phyloP scores from a whole-genome alignment of 2,888 invertebrate species.

The Molorchus minor region DNA sequence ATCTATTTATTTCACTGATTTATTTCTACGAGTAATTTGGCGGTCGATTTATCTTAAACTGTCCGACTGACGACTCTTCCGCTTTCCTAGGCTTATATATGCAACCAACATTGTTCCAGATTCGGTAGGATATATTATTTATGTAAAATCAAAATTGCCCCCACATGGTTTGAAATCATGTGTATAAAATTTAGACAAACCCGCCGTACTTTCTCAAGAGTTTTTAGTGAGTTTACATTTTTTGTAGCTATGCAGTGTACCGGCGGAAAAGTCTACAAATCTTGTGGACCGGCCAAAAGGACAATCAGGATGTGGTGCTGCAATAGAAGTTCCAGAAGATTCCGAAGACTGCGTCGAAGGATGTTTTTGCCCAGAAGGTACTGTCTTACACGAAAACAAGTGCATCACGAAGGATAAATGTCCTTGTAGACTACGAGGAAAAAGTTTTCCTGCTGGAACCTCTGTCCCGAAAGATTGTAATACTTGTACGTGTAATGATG shows the following conservation, averaged over 20 bases:
- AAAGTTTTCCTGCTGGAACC: conserved; percentile 75
- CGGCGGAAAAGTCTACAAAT: conserved; percentile 77
- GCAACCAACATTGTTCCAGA: no score
- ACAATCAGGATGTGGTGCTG: conserved; percentile 77
- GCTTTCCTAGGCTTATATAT: no score
- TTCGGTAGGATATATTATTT: no score
- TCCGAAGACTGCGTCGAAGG: conserved; percentile 80
- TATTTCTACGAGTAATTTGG: no score
- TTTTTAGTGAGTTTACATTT: no score
- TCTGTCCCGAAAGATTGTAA: conserved; percentile 84
- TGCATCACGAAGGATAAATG: conserved; percentile 79
- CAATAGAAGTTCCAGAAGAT: conserved; percentile 51
- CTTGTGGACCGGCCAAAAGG: conserved; percentile 76
- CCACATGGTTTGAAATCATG: no score
- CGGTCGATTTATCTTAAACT: no score
- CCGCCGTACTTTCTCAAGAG: no score
- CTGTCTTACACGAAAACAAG: conserved; percentile 76
- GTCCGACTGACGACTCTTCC: no score
- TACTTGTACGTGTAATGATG: conserved; percentile 79
- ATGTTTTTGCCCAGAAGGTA: conserved; percentile 86
- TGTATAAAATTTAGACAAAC: no score
- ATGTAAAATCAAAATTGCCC: no score
- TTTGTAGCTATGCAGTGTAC: conserved; percentile 83
- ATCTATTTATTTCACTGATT: no score
- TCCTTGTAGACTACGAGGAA: conserved; percentile 81